Evolutionary conservation across 2,113 vertebrate genomes (phyloP).

Genomic region (Lipotes vexillifer): DNA sequence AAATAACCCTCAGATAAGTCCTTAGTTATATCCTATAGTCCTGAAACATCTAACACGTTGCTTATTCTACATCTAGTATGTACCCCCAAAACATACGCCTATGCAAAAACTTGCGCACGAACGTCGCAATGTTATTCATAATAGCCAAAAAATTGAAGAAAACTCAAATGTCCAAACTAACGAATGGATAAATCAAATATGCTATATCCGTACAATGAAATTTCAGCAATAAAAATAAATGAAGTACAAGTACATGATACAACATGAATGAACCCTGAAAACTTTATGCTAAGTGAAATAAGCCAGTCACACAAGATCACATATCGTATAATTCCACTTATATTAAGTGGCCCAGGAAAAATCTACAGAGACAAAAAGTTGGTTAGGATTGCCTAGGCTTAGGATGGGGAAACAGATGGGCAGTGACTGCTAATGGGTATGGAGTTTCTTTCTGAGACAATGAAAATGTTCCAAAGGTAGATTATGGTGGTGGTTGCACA

Average conservation of each 20-base stretch:
- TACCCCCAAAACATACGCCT: neutral
- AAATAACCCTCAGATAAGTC: neutral
- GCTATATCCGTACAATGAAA: neutral
- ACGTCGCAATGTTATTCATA: neutral
- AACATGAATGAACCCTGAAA: neutral
- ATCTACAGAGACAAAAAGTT: neutral
- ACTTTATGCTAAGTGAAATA: neutral
- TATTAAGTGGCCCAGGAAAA: neutral
- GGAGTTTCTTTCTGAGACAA: neutral
- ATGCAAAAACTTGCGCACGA: neutral
- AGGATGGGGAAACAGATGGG: too few species aligned
- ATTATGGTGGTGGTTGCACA: neutral
- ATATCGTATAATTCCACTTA: neutral
- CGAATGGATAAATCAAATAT: neutral
- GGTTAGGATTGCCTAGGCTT: neutral
- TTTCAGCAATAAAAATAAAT: neutral
- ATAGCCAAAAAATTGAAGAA: neutral
- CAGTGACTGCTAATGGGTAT: accelerated
- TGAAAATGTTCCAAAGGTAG: neutral
- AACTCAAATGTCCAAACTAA: neutral
- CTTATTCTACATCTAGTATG: neutral
- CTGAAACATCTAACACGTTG: neutral
- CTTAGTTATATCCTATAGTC: neutral
- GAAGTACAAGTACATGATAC: neutral
- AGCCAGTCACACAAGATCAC: neutral